These are phyloP conservation scores for Dolichallabes microphthalmus DNA, from an alignment of 2,113 vertebrate species.

Conservation along the genomic window DNA sequence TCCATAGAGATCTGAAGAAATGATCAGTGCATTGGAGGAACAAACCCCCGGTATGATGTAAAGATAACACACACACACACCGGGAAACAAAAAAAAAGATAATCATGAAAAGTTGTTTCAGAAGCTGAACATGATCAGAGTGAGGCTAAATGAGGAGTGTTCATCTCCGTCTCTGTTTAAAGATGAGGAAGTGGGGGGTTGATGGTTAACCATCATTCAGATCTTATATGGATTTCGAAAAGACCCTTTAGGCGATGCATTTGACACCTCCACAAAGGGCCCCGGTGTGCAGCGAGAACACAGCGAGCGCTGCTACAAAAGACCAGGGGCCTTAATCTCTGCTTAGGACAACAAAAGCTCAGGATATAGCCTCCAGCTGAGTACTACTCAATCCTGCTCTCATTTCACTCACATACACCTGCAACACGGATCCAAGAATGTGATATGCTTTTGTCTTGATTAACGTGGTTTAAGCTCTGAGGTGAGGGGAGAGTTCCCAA, in stretches of 20 bases:
- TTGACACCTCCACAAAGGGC: slow-evolving; percentile 66
- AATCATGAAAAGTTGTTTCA: neutral
- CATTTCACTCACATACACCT: slow-evolving; percentile 42
- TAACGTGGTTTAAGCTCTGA: neutral
- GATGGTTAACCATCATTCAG: slow-evolving; percentile 25
- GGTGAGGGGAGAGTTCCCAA: neutral
- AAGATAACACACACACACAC: neutral
- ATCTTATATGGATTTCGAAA: slow-evolving; percentile 63
- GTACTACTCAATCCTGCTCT: slow-evolving; percentile 27
- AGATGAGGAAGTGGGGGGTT: slow-evolving; percentile 30
- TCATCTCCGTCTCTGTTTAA: slow-evolving; percentile 1
- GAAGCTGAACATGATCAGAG: neutral
- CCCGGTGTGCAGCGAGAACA: slow-evolving; percentile 9
- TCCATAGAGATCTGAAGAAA: slow-evolving; percentile 11
- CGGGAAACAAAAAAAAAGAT: neutral
- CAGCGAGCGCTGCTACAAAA: slow-evolving; percentile 42
- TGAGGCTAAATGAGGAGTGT: slow-evolving; percentile 26
- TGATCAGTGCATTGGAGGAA: neutral
- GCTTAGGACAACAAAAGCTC: slow-evolving; percentile 60
- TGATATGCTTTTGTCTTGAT: slow-evolving; percentile 17
- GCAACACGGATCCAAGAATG: slow-evolving; percentile 12
- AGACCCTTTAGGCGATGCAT: slow-evolving; percentile 61
- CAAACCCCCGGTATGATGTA: neutral
- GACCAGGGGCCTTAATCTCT: slow-evolving; percentile 56
- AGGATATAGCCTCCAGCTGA: slow-evolving; percentile 45